Conservation (phyloP, 2,113 vertebrate species). For the Siniperca knerii region DNA sequence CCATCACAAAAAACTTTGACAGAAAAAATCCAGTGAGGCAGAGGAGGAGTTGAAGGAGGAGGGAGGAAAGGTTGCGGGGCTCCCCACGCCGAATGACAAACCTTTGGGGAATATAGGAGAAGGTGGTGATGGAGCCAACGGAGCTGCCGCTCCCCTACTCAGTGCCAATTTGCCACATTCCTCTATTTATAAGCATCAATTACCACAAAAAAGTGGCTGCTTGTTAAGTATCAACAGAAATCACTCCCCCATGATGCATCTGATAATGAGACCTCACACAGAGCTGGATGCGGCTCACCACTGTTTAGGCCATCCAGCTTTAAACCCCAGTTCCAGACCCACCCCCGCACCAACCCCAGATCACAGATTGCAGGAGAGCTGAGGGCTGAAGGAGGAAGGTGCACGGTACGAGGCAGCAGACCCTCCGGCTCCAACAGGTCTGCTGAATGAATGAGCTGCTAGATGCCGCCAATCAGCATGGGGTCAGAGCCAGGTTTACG, state of each 20-base stretch:
- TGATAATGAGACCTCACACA: conserved; percentile 89
- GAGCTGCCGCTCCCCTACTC: conserved; percentile 70
- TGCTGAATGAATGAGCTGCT: conserved; percentile 71
- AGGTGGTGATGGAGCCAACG: conserved; percentile 69
- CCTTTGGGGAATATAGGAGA: conserved; percentile 70
- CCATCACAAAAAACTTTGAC: conserved; percentile 71
- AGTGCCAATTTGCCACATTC: conserved; percentile 88
- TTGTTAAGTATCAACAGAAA: conserved; percentile 83
- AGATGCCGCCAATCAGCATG: conserved; percentile 69
- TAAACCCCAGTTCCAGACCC: conserved; percentile 62
- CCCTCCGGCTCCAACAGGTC: conserved; percentile 75
- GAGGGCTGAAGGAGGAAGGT: conserved; percentile 65
- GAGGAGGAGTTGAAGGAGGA: conserved; percentile 30
- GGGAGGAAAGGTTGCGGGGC: conserved; percentile 46
- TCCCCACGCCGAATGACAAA: conserved; percentile 69
- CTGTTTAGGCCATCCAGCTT: conserved; percentile 65
- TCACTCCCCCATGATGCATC: conserved; percentile 75
- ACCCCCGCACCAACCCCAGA: conserved; percentile 51
- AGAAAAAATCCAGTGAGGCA: conserved; percentile 52
- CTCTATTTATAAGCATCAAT: conserved; percentile 87
- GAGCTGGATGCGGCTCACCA: conserved; percentile 73
- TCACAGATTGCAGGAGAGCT: conserved; percentile 57
- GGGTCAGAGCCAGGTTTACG: conserved; percentile 76
- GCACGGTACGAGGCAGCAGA: conserved; percentile 61
- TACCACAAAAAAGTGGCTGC: conserved; percentile 82